phyloP scores from a whole-genome alignment of 2,113 vertebrate species.

The Gyps fulvus region DNA sequence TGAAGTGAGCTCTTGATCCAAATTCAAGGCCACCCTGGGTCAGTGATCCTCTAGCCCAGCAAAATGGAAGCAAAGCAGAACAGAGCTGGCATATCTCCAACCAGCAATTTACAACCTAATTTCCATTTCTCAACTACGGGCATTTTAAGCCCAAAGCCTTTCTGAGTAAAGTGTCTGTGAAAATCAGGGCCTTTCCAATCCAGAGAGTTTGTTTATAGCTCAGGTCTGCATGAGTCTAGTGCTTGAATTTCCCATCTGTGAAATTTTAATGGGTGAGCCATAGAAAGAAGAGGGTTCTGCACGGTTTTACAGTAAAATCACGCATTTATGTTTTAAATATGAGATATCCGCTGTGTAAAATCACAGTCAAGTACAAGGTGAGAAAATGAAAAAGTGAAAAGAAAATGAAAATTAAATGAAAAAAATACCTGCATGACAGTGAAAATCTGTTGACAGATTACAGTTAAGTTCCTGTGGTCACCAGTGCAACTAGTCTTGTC shows the following conservation, averaged over 20 bases:
- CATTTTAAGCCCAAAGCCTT: not conserved
- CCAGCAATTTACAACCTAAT: not conserved
- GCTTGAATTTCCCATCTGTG: conserved; percentile 13
- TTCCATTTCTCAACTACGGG: not conserved
- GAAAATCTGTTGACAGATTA: not conserved
- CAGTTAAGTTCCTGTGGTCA: not conserved
- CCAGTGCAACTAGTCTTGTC: not conserved
- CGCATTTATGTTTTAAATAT: not conserved
- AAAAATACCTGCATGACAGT: not conserved
- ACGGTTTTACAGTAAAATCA: not conserved
- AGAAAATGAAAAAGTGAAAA: not conserved
- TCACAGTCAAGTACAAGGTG: not conserved
- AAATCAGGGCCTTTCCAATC: not conserved
- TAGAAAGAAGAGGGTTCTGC: not conserved
- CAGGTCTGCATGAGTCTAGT: not conserved
- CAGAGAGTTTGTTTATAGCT: conserved; percentile 1
- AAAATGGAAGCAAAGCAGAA: not conserved
- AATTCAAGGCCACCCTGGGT: not conserved
- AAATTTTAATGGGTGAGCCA: conserved; percentile 1
- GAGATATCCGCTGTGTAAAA: not conserved
- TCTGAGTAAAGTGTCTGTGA: not conserved
- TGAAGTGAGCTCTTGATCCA: not conserved
- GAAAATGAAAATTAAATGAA: not conserved
- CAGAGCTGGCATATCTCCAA: not conserved
- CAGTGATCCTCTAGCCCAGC: not conserved